Evolutionary conservation across 2,113 vertebrate species (phyloP), one percentile per base, ranked within the genome.

Genomic region (Gasterosteus aculeatus): DNA sequence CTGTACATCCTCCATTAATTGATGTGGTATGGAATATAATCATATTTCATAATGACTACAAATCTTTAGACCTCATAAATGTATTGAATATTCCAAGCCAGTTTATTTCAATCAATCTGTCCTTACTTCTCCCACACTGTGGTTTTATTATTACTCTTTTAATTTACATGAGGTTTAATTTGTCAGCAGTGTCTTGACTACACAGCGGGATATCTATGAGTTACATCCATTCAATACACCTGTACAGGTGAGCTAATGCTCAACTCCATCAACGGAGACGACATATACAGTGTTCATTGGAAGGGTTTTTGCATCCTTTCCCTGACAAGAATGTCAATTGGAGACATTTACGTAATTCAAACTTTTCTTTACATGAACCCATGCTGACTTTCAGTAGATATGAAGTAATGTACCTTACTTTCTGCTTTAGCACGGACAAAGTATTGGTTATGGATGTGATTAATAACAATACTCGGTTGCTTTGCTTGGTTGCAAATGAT

Each of bases 401-500:
- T 31, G 12, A 56, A 26, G 19, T 39, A 7, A 56, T 26, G 19
- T 26, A 7, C 5, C 19, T 26, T 8, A 29, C 39, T 58, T 10
- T 65, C 8, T 29, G 26, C 10, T 5, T 35, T 42, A 8, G 39
- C 19, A 44, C 15, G 18, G 29, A 56, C 5, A 35, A 35, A 5
- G 33, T 38, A 29, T 67, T 15, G 19, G 42, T 2, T 35, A 41
- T 49, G 16, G 11, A 46, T 35, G 29, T 59, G 19, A 71, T 5
- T 38, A 9, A 14, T 26, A 72, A 4, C 1, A 61, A 46, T 14
- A 29, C 33, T 56, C 19, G 49, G 65, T 31, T 15, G 22, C 63
- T 79, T 69, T n/a, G n/a, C n/a, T n/a, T n/a, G n/a, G n/a, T n/a
- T n/a, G n/a, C 53, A 67, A 70, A 81, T 51, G 53, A 35, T 53